phyloP scores from a whole-genome alignment of 2,888 invertebrate genomes.

The Ichneumoninae sp. region DNA sequence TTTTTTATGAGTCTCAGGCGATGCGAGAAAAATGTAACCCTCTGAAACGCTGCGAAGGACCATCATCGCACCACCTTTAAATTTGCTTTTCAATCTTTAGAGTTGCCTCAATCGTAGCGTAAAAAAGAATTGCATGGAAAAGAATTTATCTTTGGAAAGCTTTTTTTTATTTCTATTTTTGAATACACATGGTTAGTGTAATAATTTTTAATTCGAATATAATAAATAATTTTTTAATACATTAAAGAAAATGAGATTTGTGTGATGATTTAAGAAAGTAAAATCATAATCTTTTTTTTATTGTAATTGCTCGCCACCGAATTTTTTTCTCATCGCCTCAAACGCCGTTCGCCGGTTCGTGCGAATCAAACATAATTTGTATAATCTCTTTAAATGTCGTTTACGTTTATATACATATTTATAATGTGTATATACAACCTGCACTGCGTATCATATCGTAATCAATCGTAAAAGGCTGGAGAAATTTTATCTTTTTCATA shows the following conservation, averaged over 20 bases:
- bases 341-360: conserved; percentile 22
- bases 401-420: conserved; percentile 66
- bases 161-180: no score
- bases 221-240: no score
- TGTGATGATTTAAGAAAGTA: not conserved
- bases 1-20: not conserved
- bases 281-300: not conserved
- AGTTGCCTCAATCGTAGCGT: no score
- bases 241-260: not conserved
- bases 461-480: conserved; percentile 65
- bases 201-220: no score
- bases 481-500: conserved; percentile 35
- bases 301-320: not conserved
- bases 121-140: no score
- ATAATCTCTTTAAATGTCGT: conserved; percentile 64
- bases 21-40: not conserved
- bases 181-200: no score
- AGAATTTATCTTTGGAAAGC: no score
- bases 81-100: no score
- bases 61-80: no score
- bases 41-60: not conserved
- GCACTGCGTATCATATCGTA: conserved; percentile 62
- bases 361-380: conserved; percentile 57
- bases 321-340: conserved; percentile 5
- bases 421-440: conserved; percentile 65